phyloP scores from a whole-genome alignment of 2,797 vertebrate genomes.

The Galaxias olidus region DNA sequence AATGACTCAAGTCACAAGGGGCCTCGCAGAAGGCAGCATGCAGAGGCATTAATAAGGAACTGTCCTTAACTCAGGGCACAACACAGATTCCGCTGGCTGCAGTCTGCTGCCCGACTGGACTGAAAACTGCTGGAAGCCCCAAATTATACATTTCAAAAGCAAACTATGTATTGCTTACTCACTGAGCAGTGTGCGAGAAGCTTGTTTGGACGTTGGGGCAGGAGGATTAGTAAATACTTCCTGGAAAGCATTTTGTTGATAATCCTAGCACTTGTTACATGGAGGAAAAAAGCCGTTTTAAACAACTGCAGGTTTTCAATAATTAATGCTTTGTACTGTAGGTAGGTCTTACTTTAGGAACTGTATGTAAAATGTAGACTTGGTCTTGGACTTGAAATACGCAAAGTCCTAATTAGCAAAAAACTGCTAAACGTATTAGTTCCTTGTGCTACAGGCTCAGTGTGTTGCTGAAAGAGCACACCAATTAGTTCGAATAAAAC shows the following conservation, averaged over 20 bases:
- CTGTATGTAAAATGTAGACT: too few relatives aligned
- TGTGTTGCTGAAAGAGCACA: too few relatives aligned
- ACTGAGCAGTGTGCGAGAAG: background rate
- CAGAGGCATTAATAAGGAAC: background rate
- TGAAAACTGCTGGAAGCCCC: slow-evolving; percentile 1
- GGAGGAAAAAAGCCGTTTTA: slow-evolving; percentile 17
- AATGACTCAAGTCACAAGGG: background rate
- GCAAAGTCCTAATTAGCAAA: too few relatives aligned
- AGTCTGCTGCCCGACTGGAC: background rate
- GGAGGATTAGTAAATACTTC: background rate
- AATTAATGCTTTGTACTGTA: too few relatives aligned
- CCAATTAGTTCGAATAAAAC: too few relatives aligned
- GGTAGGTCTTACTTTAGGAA: too few relatives aligned
- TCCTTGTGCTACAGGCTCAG: too few relatives aligned
- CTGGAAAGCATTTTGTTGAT: slow-evolving; percentile 11
- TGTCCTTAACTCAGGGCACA: background rate
- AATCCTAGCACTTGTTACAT: too few relatives aligned
- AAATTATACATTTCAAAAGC: slow-evolving; percentile 29
- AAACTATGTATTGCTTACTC: background rate
- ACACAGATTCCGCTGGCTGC: too few relatives aligned
- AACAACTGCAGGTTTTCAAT: too few relatives aligned
- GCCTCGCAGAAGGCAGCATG: background rate
- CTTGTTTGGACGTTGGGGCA: background rate
- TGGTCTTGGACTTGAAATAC: too few relatives aligned
- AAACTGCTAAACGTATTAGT: too few relatives aligned